Evolutionary conservation across 2,797 vertebrate species (phyloP), one percentile per base, ranked within the genome.

Genomic region (Iguana delicatissima): DNA sequence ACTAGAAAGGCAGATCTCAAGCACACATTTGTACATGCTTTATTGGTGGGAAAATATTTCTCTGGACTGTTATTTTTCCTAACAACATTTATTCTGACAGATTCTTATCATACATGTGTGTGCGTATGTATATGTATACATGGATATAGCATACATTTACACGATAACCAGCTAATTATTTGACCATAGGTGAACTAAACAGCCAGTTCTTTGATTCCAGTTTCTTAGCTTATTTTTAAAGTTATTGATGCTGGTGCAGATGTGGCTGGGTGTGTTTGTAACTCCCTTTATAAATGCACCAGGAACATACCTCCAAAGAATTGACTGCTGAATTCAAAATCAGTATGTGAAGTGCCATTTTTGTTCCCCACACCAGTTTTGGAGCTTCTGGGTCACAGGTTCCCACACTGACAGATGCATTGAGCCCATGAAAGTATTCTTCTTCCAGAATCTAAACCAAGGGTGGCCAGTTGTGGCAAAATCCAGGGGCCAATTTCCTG

Each of bases 71-170:
- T 95, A 93, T 94, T 92, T 93, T 93, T 94, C 94, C 94, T 97
- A 95, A 96, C 96, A 97, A 94, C 95, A 95, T 95, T 90, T 93
- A 95, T 96, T 97, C 94, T 96, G 96, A 96, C 95, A 94, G 62
- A 67, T 72, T 95, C 92, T 94, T 96, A 95, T 93, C 95, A 94
- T 72, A 1, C 89, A 91, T 94, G 46, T 10, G 42, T 67, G 26
- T 2, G 18, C 29, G 3, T 6, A 10, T 38, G 38, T 64, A 42
- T 29, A 18, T 57, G 16, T 6, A 16, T 69, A 69, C 29, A 69
- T 26, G 59, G 5, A 24, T 62, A 82, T 38, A 82, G 6, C 26
- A 64, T 42, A 35, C 35, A 84, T 26, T 64, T 69, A 69, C 2
- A 32, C 26, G 32, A 69, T 29, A 69, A 69, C 7, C 9, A 69